Percentiles rank a stretch among this genome's conserved stretches.
Conservation (phyloP, 2,888 invertebrate species). For the Agonopterix arenella region DNA sequence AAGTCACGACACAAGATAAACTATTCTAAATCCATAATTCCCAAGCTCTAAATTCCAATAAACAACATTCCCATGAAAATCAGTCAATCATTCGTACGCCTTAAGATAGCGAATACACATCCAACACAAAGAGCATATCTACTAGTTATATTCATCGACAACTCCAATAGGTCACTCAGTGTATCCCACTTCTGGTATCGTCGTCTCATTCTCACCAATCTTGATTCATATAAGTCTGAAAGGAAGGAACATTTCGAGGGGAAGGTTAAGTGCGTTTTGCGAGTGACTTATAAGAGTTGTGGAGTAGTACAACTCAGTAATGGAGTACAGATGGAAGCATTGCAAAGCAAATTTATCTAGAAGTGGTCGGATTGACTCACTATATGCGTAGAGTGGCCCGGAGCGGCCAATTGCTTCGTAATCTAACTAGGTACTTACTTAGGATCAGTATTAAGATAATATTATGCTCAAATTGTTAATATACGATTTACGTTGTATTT, state of each 20-base stretch:
- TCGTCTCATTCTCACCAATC: no score
- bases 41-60: not conserved
- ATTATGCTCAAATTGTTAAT: no score
- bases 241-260: no score
- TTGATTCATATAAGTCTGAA: not conserved
- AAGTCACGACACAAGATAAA: no score
- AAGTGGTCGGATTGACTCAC: constrained; percentile 10
- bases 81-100: constrained; percentile 14
- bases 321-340: constrained; percentile 9
- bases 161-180: not conserved
- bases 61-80: constrained; percentile 4
- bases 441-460: not conserved
- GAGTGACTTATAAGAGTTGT: not conserved
- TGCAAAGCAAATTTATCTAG: constrained; percentile 3
- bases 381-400: constrained; percentile 3
- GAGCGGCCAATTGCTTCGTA: not conserved
- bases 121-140: constrained; percentile 13
- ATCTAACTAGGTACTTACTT: not conserved
- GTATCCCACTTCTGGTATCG: not conserved
- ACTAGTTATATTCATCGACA: constrained; percentile 7
- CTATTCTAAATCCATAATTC: no score
- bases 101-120: constrained; percentile 4
- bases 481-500: no score
- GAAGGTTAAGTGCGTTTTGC: not conserved
- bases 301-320: constrained; percentile 11